Evolutionary conservation across 2,797 vertebrate genomes (phyloP).

Genomic region (Pygocentrus nattereri): DNA sequence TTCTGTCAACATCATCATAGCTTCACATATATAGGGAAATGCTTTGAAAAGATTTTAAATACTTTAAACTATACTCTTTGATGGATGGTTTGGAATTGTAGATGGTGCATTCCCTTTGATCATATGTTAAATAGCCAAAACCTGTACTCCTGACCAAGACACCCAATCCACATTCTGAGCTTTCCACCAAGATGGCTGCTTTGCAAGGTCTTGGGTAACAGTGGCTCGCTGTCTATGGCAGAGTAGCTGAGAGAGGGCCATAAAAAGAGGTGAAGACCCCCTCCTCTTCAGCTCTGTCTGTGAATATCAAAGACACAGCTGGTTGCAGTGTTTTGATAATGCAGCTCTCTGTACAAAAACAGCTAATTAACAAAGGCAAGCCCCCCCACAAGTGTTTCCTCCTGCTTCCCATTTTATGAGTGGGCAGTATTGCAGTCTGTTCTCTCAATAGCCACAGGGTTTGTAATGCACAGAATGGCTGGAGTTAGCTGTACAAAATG

Average conservation of each 20-base stretch:
- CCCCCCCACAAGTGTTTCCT: conserved; percentile 65
- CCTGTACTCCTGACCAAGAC: neutral
- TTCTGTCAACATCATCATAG: neutral
- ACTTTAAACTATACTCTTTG: neutral
- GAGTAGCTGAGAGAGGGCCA: conserved; percentile 71
- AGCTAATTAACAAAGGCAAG: conserved; percentile 88
- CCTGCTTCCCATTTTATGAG: conserved; percentile 82
- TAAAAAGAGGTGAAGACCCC: conserved; percentile 71
- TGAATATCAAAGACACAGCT: conserved; percentile 93
- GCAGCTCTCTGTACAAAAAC: conserved; percentile 85
- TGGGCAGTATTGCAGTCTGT: conserved; percentile 66
- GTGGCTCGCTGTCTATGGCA: conserved; percentile 61
- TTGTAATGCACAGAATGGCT: conserved; percentile 73
- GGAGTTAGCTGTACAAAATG: conserved; percentile 72
- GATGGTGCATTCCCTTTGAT: neutral
- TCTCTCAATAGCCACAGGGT: conserved; percentile 73
- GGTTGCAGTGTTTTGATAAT: conserved; percentile 91
- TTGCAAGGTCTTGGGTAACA: conserved; percentile 46
- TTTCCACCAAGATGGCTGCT: conserved; percentile 60
- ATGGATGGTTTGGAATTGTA: neutral
- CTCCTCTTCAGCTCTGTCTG: conserved; percentile 73
- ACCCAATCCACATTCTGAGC: conserved; percentile 25
- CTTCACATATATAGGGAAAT: neutral
- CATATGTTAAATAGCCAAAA: neutral
- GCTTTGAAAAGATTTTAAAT: neutral